Conservation (phyloP, 2,888 invertebrate species). For the Brachylomia viminalis region DNA sequence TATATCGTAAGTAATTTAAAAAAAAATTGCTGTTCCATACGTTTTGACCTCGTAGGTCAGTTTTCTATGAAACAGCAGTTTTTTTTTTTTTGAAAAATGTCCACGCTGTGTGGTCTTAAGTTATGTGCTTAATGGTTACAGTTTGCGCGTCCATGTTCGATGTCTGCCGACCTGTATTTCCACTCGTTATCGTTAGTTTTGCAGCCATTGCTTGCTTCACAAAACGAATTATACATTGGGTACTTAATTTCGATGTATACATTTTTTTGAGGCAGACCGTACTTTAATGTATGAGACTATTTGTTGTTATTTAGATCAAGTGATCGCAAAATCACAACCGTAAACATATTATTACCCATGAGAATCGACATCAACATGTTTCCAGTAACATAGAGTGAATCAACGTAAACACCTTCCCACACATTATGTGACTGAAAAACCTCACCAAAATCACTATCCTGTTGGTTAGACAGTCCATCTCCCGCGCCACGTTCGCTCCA, state of each 20-base stretch:
- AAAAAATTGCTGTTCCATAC: no score
- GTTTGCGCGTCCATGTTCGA: no score
- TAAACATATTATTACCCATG: neutral
- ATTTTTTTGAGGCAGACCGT: neutral
- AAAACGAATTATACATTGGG: neutral
- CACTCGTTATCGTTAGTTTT: no score
- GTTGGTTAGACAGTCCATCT: conserved; percentile 96
- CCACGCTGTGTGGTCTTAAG: no score
- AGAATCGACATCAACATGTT: neutral
- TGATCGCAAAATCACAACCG: neutral
- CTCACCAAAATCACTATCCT: conserved; percentile 95
- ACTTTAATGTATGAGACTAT: neutral
- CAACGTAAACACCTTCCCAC: neutral
- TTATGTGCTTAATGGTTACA: no score
- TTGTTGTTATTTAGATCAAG: no score
- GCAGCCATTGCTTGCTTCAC: no score
- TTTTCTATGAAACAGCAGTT: no score
- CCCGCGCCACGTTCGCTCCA: conserved; percentile 94
- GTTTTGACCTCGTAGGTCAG: no score
- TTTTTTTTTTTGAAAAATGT: no score
- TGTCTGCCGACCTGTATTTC: neutral
- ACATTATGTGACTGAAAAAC: neutral
- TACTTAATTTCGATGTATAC: neutral
- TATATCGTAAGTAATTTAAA: no score
- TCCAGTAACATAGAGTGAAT: neutral